phyloP scores from a whole-genome alignment of 1,140 invertebrate genomes.

The Ctenoplectra terminalis region DNA sequence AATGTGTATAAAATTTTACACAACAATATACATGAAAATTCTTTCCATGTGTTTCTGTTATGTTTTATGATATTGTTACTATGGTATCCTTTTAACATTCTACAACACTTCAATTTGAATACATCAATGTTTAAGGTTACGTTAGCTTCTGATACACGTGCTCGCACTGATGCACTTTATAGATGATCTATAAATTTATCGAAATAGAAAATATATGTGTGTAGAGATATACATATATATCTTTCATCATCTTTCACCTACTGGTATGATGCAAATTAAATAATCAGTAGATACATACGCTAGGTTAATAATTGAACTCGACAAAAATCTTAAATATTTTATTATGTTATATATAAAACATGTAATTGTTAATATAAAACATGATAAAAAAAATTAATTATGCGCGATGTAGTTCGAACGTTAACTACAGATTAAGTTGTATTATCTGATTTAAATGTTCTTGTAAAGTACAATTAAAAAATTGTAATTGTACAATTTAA shows the following conservation, averaged over 20 bases:
- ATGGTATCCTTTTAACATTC: neutral
- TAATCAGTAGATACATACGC: too few species aligned
- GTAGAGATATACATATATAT: neutral
- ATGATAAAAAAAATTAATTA: neutral
- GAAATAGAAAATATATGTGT: neutral
- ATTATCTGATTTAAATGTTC: neutral
- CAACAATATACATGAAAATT: neutral
- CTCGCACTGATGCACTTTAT: neutral
- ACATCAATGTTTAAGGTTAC: slow-evolving; percentile 5
- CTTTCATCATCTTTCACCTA: too few species aligned
- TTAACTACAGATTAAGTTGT: neutral
- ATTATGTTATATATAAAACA: neutral
- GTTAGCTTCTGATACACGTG: neutral
- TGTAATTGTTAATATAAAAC: neutral
- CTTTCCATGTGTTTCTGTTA: neutral
- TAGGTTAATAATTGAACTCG: too few species aligned
- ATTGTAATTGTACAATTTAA: too few species aligned
- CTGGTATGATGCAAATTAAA: too few species aligned
- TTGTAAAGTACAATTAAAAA: neutral
- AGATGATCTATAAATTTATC: neutral
- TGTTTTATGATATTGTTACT: neutral
- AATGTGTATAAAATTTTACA: neutral
- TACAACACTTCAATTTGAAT: neutral
- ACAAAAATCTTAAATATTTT: too few species aligned
- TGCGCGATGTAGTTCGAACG: neutral